A percentile compares a stretch with the other conserved stretches of the same genome.
These are phyloP conservation scores for Drosophila ercepeae DNA, from an alignment of 1,140 invertebrate species.

Conservation along the genomic window DNA sequence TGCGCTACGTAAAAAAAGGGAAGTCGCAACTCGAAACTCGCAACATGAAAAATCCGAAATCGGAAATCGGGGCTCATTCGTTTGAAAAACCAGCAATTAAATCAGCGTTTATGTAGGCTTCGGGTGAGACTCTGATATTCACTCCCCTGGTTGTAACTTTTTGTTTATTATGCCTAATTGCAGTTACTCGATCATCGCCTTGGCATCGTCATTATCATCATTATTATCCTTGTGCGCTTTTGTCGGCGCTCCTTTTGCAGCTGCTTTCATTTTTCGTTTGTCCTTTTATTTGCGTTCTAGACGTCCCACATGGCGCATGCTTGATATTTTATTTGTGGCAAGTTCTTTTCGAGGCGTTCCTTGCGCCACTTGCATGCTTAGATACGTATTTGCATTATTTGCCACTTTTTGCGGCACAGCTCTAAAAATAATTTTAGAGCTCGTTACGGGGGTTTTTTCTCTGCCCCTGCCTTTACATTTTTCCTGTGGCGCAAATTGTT, in stretches of 20 bases:
- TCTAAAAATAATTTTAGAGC: constrained; percentile 44
- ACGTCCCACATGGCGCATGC: constrained; percentile 57
- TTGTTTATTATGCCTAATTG: constrained; percentile 82
- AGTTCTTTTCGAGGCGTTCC: constrained; percentile 46
- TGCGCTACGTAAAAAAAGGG: constrained; percentile 59
- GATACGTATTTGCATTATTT: constrained; percentile 64
- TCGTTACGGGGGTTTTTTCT: constrained; percentile 23
- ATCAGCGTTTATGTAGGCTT: constrained; percentile 60
- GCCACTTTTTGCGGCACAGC: constrained; percentile 54
- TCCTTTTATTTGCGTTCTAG: constrained; percentile 7
- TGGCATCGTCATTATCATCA: constrained; percentile 14
- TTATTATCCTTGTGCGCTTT: constrained; percentile 53
- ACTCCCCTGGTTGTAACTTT: constrained; percentile 65
- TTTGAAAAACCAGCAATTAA: constrained; percentile 79
- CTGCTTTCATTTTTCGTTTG: constrained; percentile 58
- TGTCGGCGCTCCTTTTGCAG: constrained; percentile 73
- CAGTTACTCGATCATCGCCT: constrained; percentile 69
- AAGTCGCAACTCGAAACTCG: constrained; percentile 31
- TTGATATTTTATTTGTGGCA: constrained; percentile 49
- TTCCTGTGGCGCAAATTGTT: constrained; percentile 71
- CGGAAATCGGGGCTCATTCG: constrained; percentile 64
- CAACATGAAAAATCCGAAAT: constrained; percentile 15
- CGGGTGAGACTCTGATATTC: background rate
- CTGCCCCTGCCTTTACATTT: background rate
- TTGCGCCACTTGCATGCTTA: constrained; percentile 54